Conservation (phyloP, 2,888 invertebrate genomes). For the Orgyia antiqua region DNA sequence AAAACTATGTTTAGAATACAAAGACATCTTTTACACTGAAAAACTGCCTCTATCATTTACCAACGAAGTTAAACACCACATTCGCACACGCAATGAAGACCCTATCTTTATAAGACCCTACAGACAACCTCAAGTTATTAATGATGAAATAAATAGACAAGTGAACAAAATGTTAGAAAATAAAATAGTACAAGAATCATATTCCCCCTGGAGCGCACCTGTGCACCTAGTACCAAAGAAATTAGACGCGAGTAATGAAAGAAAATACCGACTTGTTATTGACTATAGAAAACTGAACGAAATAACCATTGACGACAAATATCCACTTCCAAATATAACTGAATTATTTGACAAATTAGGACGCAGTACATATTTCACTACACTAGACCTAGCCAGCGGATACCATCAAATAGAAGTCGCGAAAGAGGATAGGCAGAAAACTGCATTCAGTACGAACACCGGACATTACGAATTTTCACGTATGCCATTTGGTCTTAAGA, state of each 20-base stretch:
- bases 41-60: constrained; percentile 1
- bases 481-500: too few relatives aligned
- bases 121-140: not conserved
- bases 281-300: constrained; percentile 35
- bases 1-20: constrained; percentile 22
- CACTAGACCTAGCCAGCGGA: constrained; percentile 3
- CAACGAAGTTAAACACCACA: not conserved
- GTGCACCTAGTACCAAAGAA: constrained; percentile 1
- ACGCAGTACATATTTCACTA: constrained; percentile 1
- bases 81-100: not conserved
- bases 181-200: not conserved
- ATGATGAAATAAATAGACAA: too few relatives aligned
- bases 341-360: constrained; percentile 22
- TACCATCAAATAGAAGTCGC: constrained; percentile 7
- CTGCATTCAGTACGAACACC: too few relatives aligned
- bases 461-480: not conserved
- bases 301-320: constrained; percentile 6
- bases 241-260: not conserved
- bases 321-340: too few relatives aligned
- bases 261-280: constrained; percentile 28
- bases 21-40: constrained; percentile 1
- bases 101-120: not conserved
- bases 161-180: not conserved
- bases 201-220: not conserved
- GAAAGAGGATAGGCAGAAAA: not conserved